Percentiles rank a stretch among this genome's conserved stretches.
These are phyloP conservation scores for Entomobrya multifasciata DNA, from an alignment of 2,888 invertebrate genomes.

Conservation along the genomic window DNA sequence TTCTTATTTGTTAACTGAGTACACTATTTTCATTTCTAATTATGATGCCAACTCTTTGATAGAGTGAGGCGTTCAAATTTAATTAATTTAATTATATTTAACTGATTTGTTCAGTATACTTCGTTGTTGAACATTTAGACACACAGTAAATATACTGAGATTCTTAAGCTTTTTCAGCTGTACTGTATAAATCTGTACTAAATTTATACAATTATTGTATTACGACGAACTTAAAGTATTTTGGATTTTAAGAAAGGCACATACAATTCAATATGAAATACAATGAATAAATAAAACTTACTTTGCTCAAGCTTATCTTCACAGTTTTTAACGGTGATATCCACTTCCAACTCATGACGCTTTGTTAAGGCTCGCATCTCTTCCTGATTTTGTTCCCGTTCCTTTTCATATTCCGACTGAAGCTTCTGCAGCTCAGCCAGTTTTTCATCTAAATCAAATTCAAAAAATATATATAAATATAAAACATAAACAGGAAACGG, in stretches of 20 bases:
- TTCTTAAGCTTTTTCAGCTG: no score
- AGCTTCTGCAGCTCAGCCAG: slow-evolving; percentile 54
- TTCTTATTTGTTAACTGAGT: no score
- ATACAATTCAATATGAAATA: no score
- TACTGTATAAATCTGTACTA: no score
- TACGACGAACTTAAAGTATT: not conserved
- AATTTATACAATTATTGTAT: not conserved
- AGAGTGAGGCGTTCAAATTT: no score
- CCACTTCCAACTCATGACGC: slow-evolving; percentile 52
- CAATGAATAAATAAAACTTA: slow-evolving; percentile 38
- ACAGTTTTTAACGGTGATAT: slow-evolving; percentile 67
- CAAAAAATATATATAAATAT: not conserved
- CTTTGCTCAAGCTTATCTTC: slow-evolving; percentile 66
- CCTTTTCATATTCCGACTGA: slow-evolving; percentile 58
- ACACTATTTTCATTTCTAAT: no score
- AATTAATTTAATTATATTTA: no score
- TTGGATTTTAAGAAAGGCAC: not conserved
- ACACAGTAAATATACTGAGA: no score
- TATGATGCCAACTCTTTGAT: no score
- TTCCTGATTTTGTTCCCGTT: slow-evolving; percentile 53
- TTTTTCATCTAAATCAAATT: slow-evolving; percentile 59
- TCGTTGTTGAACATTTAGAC: no score
- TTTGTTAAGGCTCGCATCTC: slow-evolving; percentile 24
- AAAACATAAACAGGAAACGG: no score
- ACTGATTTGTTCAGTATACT: no score